phyloP scores from a whole-genome alignment of 2,888 invertebrate genomes.

The Drosophila meridiana region DNA sequence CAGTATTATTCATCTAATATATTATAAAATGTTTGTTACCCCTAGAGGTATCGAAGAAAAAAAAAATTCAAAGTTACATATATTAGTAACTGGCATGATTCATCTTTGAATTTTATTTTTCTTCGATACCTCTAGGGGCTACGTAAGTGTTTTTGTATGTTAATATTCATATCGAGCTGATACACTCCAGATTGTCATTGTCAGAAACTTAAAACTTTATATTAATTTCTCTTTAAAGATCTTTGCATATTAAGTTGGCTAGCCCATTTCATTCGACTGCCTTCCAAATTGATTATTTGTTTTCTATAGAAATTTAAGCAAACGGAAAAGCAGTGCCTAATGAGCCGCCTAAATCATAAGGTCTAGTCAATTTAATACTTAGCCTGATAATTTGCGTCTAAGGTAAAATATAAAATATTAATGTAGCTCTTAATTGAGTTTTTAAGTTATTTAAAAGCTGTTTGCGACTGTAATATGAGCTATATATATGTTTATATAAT shows the following conservation, averaged over 20 bases:
- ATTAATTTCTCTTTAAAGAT: neutral
- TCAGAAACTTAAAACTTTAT: neutral
- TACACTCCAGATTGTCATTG: too few species aligned
- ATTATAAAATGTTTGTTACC: too few species aligned
- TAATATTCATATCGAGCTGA: too few species aligned
- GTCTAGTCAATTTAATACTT: neutral
- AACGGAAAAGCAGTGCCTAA: too few species aligned
- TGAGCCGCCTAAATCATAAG: neutral
- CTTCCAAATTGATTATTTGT: neutral
- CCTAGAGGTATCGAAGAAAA: too few species aligned
- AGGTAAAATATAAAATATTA: neutral
- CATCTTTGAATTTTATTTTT: too few species aligned
- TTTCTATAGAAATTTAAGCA: neutral
- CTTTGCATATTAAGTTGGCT: neutral
- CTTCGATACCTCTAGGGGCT: too few species aligned
- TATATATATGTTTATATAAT: constrained; percentile 23
- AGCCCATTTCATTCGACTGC: neutral
- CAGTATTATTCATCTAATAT: too few species aligned
- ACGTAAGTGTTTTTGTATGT: too few species aligned
- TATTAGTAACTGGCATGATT: too few species aligned
- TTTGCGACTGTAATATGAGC: neutral
- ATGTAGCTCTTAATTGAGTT: constrained; percentile 15
- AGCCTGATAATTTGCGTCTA: neutral
- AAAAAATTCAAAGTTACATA: too few species aligned
- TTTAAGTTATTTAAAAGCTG: neutral